Conservation (phyloP, 2,113 vertebrate genomes). For the Tenrec ecaudatus region DNA sequence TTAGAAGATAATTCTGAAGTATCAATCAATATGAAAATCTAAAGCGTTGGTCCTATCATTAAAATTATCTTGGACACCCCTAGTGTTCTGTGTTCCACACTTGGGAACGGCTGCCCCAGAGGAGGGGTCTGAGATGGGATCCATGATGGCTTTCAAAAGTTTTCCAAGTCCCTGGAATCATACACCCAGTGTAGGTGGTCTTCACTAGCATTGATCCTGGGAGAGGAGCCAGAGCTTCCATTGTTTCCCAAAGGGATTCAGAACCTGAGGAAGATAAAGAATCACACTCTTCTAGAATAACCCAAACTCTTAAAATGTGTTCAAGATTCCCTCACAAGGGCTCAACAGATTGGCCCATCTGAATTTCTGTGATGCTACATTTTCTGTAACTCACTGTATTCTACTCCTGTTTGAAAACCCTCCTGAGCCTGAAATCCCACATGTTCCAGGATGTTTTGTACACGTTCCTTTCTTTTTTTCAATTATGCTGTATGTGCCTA, state of each 20-base stretch:
- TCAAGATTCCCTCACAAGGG: neutral
- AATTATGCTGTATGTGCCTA: too few species aligned
- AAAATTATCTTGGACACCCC: neutral
- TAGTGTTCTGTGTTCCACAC: neutral
- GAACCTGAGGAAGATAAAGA: slow-evolving; percentile 13
- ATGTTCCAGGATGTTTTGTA: neutral
- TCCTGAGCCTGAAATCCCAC: slow-evolving; percentile 29
- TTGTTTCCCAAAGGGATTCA: neutral
- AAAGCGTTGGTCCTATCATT: neutral
- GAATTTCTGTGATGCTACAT: neutral
- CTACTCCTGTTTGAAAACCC: neutral
- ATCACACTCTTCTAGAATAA: neutral
- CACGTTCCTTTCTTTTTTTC: too few species aligned
- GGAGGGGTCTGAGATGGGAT: neutral
- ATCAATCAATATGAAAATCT: too few species aligned
- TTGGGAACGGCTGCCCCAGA: neutral
- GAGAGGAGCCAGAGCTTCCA: neutral
- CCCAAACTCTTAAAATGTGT: neutral
- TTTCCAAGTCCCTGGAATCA: neutral
- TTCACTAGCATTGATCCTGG: slow-evolving; percentile 1
- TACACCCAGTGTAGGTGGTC: neutral
- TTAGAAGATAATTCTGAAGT: too few species aligned
- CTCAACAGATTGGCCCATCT: neutral
- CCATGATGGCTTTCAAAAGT: neutral
- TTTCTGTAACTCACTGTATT: neutral